Evolutionary conservation across 2,888 invertebrate genomes (phyloP).

Genomic region (Polyommatus iphigenia): DNA sequence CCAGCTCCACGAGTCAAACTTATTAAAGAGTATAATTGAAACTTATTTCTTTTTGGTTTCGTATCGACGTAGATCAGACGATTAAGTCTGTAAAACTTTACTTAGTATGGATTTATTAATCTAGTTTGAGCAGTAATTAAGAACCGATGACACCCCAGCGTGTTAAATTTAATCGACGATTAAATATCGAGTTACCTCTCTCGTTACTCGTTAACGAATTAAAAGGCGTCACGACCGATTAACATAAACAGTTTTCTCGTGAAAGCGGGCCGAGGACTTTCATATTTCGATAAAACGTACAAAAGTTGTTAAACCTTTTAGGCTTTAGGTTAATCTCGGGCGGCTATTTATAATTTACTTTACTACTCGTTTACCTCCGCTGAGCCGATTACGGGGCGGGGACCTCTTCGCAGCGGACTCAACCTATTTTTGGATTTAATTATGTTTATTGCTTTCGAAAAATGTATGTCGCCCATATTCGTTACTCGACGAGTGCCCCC

Average conservation of each 20-base stretch:
- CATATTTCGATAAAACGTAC: background rate
- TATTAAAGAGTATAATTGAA: background rate
- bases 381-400: background rate
- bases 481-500: background rate
- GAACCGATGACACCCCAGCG: no score
- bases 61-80: background rate
- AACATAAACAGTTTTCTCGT: background rate
- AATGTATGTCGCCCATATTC: background rate
- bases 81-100: background rate
- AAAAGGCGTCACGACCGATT: no score
- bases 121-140: background rate
- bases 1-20: no score
- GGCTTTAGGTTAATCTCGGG: background rate
- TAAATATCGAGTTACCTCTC: no score
- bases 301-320: constrained; percentile 6
- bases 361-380: background rate
- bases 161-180: background rate
- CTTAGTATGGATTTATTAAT: background rate
- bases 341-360: background rate
- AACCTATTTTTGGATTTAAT: background rate
- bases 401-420: background rate
- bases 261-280: background rate
- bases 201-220: background rate
- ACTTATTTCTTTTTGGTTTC: background rate
- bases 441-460: background rate